phyloP scores from a whole-genome alignment of 2,888 invertebrate genomes.

The Lepidocyrtoides sp. region DNA sequence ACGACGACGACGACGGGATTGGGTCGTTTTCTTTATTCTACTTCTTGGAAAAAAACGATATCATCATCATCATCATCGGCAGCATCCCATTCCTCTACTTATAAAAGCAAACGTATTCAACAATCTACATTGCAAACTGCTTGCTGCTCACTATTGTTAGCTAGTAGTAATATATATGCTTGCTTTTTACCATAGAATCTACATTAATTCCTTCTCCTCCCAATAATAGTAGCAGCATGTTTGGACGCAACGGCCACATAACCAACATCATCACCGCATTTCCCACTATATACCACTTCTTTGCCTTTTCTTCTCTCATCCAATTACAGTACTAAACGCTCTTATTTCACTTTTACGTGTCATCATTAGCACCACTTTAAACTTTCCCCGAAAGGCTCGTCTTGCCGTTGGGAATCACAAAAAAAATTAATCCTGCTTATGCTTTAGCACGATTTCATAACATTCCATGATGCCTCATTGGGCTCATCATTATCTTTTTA shows the following conservation, averaged over 20 bases:
- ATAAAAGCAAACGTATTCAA: not conserved
- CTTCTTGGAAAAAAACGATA: constrained; percentile 36
- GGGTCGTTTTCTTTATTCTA: constrained; percentile 25
- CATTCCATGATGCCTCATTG: not conserved
- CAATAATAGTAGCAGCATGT: not conserved
- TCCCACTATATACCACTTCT: not conserved
- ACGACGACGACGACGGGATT: constrained; percentile 13
- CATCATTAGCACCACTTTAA: constrained; percentile 45
- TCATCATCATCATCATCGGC: not conserved
- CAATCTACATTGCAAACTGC: not conserved
- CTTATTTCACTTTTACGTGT: constrained; percentile 47
- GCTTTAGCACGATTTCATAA: constrained; percentile 15
- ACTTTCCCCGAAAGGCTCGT: constrained; percentile 1
- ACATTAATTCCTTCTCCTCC: not conserved
- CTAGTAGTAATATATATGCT: too few species aligned
- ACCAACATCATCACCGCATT: not conserved
- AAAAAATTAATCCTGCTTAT: constrained; percentile 39
- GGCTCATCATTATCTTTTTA: constrained; percentile 8
- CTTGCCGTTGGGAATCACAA: not conserved
- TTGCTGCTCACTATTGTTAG: too few species aligned
- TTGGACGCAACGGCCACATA: constrained; percentile 13
- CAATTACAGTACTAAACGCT: constrained; percentile 42
- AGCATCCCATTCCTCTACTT: too few species aligned
- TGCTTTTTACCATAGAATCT: not conserved
- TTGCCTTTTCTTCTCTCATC: constrained; percentile 8